Base-by-base conservation (phyloP, 2,113 vertebrate genomes). In the Plecotus auritus region DNA sequence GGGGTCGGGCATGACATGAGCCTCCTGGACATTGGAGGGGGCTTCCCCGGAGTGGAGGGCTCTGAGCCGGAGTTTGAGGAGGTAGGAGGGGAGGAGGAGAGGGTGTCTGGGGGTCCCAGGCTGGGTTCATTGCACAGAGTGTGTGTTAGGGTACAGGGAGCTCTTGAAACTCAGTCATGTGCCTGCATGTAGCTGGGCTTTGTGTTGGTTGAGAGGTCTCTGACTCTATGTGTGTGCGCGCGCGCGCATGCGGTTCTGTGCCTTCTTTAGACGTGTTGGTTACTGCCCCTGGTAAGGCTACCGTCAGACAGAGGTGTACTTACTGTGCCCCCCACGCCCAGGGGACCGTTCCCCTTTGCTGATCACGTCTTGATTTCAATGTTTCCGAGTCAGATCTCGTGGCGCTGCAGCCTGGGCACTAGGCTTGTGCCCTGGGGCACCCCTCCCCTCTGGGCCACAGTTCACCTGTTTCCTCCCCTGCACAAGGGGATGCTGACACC, bases 21-120 rank as follows among this genome's bases (percentile, higher is more conserved):
- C 45, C 54, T 97, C 42, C 72, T 93, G 54, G 54, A 56, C 54
- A 56, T 56, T 22, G 54, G 54, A 59, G 56, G 56, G 56, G 56
- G 56, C 23, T 97, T 97, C 67, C 77, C 94, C 0, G 74, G 88
- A 70, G 26, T 2, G 11, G 54, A 85, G 26, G 72, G 51, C 35
- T 90, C n/a, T 0, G 5, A 78, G 2, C 12, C 26, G 8, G 30
- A 32, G 40, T 97, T 95, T 85, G 93, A 97, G 49, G 94, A 95
- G 88, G 94, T 97, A 6, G 40, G 54, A 5, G n/a, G 35, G 76
- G 7, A 73, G 18, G 11, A 26, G 0, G 35, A 61, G 47, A 30
- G 56, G 28, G 54, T n/a, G 12, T 7, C 42, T 1, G 11, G 69
- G 13, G 32, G 56, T 17, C 14, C n/a, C 80, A 40, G 54, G 17